A percentile compares a stretch with the other conserved stretches of the same genome.
phyloP scores from a whole-genome alignment of 2,113 vertebrate genomes.

The Ceyx cyanopectus region DNA sequence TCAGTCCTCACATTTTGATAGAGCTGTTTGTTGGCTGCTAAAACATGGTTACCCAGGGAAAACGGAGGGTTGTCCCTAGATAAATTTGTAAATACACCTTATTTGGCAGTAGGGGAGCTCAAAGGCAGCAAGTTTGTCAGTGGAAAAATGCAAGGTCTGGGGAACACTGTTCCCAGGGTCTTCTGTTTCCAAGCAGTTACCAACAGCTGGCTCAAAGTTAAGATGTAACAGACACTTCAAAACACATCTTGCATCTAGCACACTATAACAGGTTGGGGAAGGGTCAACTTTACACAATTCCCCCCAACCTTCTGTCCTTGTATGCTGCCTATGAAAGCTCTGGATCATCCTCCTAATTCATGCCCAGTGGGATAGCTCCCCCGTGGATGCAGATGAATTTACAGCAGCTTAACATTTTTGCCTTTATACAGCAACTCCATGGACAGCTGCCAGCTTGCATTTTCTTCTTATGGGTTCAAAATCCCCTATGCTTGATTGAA shows the following conservation, averaged over 20 bases:
- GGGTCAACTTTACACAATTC: background rate
- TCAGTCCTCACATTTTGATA: background rate
- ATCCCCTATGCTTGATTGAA: background rate
- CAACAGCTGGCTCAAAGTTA: background rate
- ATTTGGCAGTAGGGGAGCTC: background rate
- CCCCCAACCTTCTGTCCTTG: rapidly evolving
- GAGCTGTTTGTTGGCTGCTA: background rate
- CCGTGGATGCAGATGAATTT: background rate
- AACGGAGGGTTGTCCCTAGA: background rate
- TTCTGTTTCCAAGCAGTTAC: background rate
- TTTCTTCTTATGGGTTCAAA: background rate
- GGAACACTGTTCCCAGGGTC: background rate
- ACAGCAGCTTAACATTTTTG: background rate
- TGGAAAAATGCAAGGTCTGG: background rate
- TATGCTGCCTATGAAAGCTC: background rate
- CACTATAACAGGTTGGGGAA: background rate
- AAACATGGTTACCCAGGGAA: background rate
- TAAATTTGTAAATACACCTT: background rate
- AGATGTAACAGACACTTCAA: background rate
- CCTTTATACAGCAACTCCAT: background rate
- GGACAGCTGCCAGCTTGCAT: background rate
- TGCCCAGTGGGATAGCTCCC: background rate
- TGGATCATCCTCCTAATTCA: background rate
- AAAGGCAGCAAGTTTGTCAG: background rate
- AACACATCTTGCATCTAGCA: background rate